A percentile compares a stretch with the other conserved stretches of the same genome.
These are phyloP conservation scores for Thomomys bottae DNA, from an alignment of 2,113 vertebrate genomes.

Conservation along the genomic window DNA sequence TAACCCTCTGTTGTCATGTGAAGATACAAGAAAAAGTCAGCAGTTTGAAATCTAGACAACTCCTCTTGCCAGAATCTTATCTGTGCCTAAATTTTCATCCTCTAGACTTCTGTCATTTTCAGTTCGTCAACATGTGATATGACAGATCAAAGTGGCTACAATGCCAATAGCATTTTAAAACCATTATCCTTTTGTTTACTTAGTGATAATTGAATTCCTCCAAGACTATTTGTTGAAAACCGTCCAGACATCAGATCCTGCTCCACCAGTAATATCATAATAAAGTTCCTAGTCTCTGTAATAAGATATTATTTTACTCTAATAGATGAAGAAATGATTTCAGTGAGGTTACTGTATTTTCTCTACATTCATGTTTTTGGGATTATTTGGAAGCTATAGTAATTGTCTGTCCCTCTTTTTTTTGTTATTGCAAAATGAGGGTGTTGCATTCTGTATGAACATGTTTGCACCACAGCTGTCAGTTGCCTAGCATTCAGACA, in stretches of 20 bases:
- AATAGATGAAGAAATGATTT: background rate
- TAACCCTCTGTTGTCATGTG: background rate
- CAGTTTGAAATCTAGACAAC: background rate
- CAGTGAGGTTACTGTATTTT: slow-evolving; percentile 34
- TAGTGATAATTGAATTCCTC: background rate
- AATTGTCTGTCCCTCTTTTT: background rate
- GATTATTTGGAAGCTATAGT: background rate
- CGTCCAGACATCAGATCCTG: background rate
- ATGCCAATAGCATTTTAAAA: background rate
- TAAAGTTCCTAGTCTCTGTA: background rate
- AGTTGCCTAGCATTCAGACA: background rate
- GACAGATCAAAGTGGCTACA: background rate
- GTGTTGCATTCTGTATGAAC: background rate
- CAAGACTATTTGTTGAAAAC: background rate
- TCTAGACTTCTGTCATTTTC: background rate
- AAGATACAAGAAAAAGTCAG: background rate
- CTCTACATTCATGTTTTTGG: background rate
- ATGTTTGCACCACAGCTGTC: background rate
- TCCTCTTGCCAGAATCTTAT: background rate
- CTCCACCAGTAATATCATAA: background rate
- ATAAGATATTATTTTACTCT: background rate
- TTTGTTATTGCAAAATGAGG: background rate
- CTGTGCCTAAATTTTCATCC: background rate
- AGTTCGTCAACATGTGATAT: background rate
- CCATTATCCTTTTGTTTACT: background rate